Evolutionary conservation across 2,888 invertebrate genomes (phyloP).

Genomic region (Leptinotarsa juncta): DNA sequence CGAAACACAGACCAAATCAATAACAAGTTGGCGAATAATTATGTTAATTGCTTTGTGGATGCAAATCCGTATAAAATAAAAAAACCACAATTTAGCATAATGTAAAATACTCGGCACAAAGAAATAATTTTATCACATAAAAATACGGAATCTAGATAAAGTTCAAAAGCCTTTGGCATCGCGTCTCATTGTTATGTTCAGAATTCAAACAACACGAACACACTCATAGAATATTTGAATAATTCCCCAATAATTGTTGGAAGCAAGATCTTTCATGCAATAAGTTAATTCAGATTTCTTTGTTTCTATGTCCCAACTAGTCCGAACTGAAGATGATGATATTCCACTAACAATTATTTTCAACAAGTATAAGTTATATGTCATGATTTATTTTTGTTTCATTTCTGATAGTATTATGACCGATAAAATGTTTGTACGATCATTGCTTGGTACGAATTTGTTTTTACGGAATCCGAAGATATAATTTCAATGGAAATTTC

Average conservation of each 20-base stretch:
- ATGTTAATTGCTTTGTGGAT: neutral
- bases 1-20: neutral
- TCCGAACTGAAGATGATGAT: neutral
- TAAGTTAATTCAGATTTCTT: neutral
- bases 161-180: conserved; percentile 9
- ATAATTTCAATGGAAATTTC: conserved; percentile 16
- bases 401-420: neutral
- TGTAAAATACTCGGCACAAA: neutral
- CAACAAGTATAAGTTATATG: neutral
- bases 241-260: neutral
- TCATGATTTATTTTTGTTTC: conserved; percentile 1
- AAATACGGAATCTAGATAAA: conserved; percentile 13
- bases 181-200: neutral
- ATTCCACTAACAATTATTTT: no score
- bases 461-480: conserved; percentile 12
- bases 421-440: conserved; percentile 12
- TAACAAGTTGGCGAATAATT: neutral
- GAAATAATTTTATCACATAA: conserved; percentile 7
- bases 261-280: neutral
- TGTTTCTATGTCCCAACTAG: neutral
- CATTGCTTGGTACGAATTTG: conserved; percentile 11
- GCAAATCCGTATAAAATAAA: conserved; percentile 5
- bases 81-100: conserved; percentile 6
- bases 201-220: conserved; percentile 9
- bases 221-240: conserved; percentile 1